Evolutionary conservation across 2,797 vertebrate species (phyloP), one percentile per base, ranked within the genome.

Genomic region (Synanceia verrucosa): DNA sequence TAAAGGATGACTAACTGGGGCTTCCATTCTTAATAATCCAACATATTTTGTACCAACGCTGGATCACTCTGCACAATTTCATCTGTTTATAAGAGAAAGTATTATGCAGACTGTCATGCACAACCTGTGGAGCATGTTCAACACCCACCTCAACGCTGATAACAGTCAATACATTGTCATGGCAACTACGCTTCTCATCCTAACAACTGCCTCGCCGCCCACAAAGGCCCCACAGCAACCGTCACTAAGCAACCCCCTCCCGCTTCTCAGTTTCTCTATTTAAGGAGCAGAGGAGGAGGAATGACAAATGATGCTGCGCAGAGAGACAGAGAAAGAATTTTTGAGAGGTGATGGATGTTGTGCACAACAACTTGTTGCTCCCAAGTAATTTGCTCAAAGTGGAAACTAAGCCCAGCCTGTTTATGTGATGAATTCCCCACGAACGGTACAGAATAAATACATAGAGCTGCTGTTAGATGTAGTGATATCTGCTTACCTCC

Each of bases 201-300:
- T 91, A 90, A 92, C 89, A 93, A 93, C 89, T 76, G 86, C 90
- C 88, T 93, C 77, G 28, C 82, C 90, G 67, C 92, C 93, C 86
- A 93, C 92, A 82, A 79, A 83, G 83, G 90, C 91, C 87, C 87
- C 90, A 89, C 90, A 43, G 93, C 92, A 94, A 94, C 93, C 78
- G 78, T 93, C 90, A 90, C 92, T 86, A 90, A 78, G 91, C 92
- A 93, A 92, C 91, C 89, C 89, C 89, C 86, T 88, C 89, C 88
- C 82, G 81, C 78, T 79, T 82, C 84, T 83, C 68, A 41, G 76
- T 69, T 85, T 88, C 82, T 90, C 90, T 92, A 90, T 93, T 93
- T 93, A 87, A 91, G 92, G 89, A 88, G 85, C 71, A 82, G 86
- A 90, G 83, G 86, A 87, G 88, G 88, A 83, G 85, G 82, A 87